phyloP scores from a whole-genome alignment of 1,140 invertebrate species.

The Cepaea nemoralis region DNA sequence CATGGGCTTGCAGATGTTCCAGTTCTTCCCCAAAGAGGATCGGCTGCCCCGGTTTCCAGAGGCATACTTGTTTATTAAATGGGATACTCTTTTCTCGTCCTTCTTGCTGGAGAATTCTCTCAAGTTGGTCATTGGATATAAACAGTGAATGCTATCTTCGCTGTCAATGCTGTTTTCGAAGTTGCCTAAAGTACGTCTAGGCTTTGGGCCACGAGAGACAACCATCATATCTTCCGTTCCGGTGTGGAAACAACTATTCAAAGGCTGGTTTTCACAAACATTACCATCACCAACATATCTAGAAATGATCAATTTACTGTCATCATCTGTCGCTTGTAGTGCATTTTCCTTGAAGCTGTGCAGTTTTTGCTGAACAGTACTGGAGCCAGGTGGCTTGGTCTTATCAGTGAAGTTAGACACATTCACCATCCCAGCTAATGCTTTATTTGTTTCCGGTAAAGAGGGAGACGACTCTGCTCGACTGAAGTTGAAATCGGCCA shows the following conservation, averaged over 20 bases:
- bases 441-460: neutral
- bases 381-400: neutral
- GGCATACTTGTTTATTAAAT: neutral
- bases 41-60: neutral
- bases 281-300: neutral
- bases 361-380: neutral
- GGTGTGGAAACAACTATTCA: neutral
- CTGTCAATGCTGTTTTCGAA: neutral
- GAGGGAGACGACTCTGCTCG: neutral
- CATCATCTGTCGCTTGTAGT: neutral
- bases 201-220: neutral
- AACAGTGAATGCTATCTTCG: neutral
- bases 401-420: neutral
- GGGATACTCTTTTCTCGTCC: slow-evolving; percentile 1
- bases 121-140: neutral
- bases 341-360: neutral
- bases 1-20: neutral
- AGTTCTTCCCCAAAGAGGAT: neutral
- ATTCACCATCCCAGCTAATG: neutral
- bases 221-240: neutral
- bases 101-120: neutral
- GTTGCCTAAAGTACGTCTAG: neutral
- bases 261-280: neutral
- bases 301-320: neutral
- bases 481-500: slow-evolving; percentile 5